Base-by-base conservation (phyloP, 1,140 invertebrate genomes). In the Forficula auricularia region DNA sequence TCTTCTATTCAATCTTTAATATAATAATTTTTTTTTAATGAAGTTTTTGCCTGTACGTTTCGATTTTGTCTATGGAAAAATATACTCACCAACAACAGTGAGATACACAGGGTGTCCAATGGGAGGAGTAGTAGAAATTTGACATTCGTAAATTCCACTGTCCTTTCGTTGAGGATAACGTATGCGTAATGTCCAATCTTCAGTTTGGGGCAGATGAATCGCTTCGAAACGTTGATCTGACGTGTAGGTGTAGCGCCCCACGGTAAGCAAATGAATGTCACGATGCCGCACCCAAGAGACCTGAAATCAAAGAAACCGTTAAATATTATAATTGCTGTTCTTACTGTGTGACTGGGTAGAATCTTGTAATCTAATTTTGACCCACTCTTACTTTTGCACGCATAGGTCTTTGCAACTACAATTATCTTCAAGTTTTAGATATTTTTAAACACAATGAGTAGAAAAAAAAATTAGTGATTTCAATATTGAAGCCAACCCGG, bases 41-140 rank as follows among this genome's bases (percentile, higher is more conserved):
- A 27, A 27, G 22, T 27, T 27, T 27, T 27, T 27, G 22, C 22
- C 22, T 27, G 22, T 27, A 27, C 22, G 22, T 27, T 27, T 27
- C 22, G 22, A 27, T 27, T 27, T 27, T 27, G 22, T 27, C 22
- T 27, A 27, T 27, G 22, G 22, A 27, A 27, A 27, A 27, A 27
- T 27, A 27, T 42, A 74, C 79, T 79, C 58, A 85, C 83, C 81
- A 22, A 86, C 77, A 51, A 87, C 77, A 48, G 72, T 79, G n/a
- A 88, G 67, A 54, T 70, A 71, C 33, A 86, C 70, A 9, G 74
- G 73, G 55, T 81, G 76, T 37, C 82, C 80, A 19, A 82, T 75
- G 19, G 82, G 82, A 20, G 82, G 82, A 7, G 80, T 84, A 7
- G 84, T 87, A 45, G 77, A 81, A 53, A 89, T 80, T 60, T 88